Percentiles rank a stretch among this genome's conserved stretches.
phyloP scores from a whole-genome alignment of 2,797 vertebrate species.

The Sebastes goodei region DNA sequence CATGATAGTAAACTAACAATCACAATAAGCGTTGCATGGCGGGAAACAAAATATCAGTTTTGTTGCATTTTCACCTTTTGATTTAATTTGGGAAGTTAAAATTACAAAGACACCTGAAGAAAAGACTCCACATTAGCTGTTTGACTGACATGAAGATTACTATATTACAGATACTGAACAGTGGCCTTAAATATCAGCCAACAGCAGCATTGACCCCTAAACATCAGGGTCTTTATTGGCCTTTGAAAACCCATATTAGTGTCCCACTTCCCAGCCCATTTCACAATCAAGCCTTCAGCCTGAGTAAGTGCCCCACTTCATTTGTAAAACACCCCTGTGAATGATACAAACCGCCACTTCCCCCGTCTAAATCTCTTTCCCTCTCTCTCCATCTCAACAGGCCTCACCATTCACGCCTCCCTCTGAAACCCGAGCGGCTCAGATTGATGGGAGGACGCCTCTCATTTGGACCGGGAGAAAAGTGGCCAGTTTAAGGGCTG shows the following conservation, averaged over 20 bases:
- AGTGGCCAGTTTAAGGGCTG: conserved; percentile 76
- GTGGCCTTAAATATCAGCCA: neutral
- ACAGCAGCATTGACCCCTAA: neutral
- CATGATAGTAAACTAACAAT: neutral
- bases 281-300: conserved; percentile 32
- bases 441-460: conserved; percentile 74
- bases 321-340: conserved; percentile 56
- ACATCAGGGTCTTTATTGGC: neutral
- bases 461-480: conserved; percentile 78
- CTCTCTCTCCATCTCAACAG: neutral
- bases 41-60: too few species aligned
- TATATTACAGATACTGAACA: neutral
- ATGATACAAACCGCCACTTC: conserved; percentile 36
- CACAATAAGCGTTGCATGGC: neutral
- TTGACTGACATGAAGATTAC: neutral
- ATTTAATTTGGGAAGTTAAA: neutral
- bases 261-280: neutral
- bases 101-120: neutral
- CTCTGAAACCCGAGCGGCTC: neutral
- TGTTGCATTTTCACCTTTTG: neutral
- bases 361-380: conserved; percentile 44
- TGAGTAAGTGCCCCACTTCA: conserved; percentile 41
- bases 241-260: neutral
- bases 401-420: conserved; percentile 32
- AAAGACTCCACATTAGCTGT: neutral